These are phyloP conservation scores for Perdita meconis DNA, from an alignment of 2,888 invertebrate species.

Conservation along the genomic window DNA sequence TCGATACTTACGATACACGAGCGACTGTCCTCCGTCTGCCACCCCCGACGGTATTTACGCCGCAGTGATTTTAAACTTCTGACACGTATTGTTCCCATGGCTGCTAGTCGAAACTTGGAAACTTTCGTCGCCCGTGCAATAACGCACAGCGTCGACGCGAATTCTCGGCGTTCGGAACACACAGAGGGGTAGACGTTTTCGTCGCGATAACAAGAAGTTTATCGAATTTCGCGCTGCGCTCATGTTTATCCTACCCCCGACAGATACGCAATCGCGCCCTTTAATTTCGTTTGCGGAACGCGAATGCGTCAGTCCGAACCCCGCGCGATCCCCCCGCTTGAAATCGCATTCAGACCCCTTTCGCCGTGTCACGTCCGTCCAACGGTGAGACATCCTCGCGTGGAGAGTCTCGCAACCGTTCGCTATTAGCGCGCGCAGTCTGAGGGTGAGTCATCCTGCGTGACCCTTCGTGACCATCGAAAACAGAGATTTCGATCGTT, in stretches of 20 bases:
- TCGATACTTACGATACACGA: conserved; percentile 37
- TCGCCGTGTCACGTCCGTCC: conserved; percentile 18
- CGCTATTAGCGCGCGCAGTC: background rate
- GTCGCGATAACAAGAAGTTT: background rate
- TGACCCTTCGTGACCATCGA: background rate
- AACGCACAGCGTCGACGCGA: background rate
- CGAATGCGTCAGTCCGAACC: conserved; percentile 11
- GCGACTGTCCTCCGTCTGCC: conserved; percentile 1
- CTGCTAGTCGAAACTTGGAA: background rate
- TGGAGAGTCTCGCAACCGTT: background rate
- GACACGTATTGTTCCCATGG: conserved; percentile 9
- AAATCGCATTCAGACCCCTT: conserved; percentile 21
- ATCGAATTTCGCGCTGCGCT: conserved; percentile 14
- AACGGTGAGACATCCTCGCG: conserved; percentile 10
- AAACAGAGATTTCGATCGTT: no score
- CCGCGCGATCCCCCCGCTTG: conserved; percentile 30
- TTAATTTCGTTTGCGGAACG: conserved; percentile 41
- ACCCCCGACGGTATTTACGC: conserved; percentile 16
- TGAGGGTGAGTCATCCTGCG: no score
- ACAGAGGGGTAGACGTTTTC: conserved; percentile 1
- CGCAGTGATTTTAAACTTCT: conserved; percentile 25
- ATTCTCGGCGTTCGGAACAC: no score
- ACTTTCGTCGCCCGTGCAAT: background rate
- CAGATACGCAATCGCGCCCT: conserved; percentile 28
- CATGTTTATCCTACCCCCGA: conserved; percentile 1